Percentiles rank a stretch among this genome's conserved stretches.
Conservation (phyloP, 2,113 vertebrate species). For the Lamprologus tigripictilis region DNA sequence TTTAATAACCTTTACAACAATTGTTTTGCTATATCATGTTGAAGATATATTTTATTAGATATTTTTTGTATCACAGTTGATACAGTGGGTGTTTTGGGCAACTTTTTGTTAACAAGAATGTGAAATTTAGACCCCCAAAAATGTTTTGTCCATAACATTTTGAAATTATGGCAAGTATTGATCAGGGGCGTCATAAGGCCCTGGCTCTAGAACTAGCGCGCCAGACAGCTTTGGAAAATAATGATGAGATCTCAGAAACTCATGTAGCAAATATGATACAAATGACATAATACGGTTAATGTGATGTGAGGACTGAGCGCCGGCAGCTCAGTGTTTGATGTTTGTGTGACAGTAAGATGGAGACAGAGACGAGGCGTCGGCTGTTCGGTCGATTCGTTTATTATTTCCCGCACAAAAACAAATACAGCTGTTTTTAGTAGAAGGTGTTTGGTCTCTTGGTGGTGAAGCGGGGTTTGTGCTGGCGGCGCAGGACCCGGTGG, state of each 20-base stretch:
- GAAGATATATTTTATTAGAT: neutral
- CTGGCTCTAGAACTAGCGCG: no score
- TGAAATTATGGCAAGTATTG: neutral
- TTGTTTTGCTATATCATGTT: neutral
- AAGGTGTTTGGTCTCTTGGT: conserved; percentile 99
- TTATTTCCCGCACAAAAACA: conserved; percentile 57
- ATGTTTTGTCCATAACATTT: neutral
- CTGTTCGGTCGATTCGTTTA: conserved; percentile 46
- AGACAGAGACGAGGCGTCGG: neutral
- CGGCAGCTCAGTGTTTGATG: neutral
- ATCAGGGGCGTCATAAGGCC: neutral
- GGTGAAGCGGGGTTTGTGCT: conserved; percentile 98
- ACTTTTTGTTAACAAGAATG: neutral
- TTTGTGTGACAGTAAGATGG: neutral
- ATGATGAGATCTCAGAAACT: neutral
- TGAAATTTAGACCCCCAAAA: neutral
- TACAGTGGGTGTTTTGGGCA: neutral
- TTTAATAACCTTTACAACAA: neutral
- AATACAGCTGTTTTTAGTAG: conserved; percentile 70
- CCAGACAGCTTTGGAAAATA: neutral
- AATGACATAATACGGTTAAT: neutral
- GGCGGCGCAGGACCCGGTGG: conserved; percentile 89
- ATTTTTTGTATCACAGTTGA: neutral
- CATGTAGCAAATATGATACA: neutral
- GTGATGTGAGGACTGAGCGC: neutral